Conservation (phyloP, 2,888 invertebrate species). For the Papilio protenor region DNA sequence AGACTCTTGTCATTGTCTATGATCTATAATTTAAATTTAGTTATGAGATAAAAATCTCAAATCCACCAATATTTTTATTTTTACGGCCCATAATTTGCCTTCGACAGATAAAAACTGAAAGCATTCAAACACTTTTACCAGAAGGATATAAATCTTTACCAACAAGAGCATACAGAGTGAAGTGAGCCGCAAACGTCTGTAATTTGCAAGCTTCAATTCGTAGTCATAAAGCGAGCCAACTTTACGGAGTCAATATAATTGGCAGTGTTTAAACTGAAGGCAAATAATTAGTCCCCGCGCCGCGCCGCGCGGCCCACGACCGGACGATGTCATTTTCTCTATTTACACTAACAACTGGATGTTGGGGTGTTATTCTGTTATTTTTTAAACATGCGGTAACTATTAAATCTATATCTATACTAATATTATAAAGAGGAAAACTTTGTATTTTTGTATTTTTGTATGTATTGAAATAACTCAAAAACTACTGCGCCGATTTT, state of each 20-base stretch:
- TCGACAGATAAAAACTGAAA: not conserved
- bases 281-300: conserved; percentile 67
- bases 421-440: too few species aligned
- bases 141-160: conserved; percentile 23
- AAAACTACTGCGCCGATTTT: too few species aligned
- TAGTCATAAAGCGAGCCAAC: conserved; percentile 39
- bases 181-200: conserved; percentile 24
- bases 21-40: not conserved
- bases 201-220: conserved; percentile 34
- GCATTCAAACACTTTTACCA: not conserved
- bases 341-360: conserved; percentile 56
- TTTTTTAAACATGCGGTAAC: conserved; percentile 6
- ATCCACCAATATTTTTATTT: not conserved
- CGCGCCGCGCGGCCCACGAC: conserved; percentile 28
- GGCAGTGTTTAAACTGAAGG: conserved; percentile 65
- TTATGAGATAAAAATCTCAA: not conserved
- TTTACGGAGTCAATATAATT: conserved; percentile 59
- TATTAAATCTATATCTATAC: not conserved
- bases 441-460: too few species aligned
- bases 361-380: conserved; percentile 58
- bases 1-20: not conserved
- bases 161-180: conserved; percentile 19
- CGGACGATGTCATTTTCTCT: conserved; percentile 53
- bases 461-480: too few species aligned
- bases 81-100: not conserved